phyloP scores from a whole-genome alignment of 2,797 vertebrate genomes.

The Lithobates pipiens region DNA sequence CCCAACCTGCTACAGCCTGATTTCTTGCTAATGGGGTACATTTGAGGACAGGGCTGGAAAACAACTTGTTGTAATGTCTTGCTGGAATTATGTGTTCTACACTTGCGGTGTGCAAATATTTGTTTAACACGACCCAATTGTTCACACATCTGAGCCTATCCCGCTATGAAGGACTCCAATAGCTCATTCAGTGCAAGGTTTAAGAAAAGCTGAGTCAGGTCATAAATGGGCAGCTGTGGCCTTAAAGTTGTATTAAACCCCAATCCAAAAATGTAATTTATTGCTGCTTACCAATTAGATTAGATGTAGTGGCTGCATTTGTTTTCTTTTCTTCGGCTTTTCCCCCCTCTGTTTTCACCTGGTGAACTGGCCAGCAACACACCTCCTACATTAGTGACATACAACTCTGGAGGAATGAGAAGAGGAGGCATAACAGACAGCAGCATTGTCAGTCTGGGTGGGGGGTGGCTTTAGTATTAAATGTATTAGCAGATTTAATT shows the following conservation, averaged over 20 bases:
- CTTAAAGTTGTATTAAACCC: background rate
- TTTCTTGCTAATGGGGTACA: background rate
- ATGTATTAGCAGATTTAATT: no score
- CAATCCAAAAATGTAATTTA: no score
- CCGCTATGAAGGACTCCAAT: background rate
- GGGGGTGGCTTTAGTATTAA: no score
- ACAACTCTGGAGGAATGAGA: no score
- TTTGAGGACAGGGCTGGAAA: constrained; percentile 13
- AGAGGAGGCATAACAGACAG: no score
- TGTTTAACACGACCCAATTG: constrained; percentile 7
- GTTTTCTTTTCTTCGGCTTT: no score
- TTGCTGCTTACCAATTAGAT: no score
- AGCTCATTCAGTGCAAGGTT: background rate
- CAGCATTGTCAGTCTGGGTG: no score
- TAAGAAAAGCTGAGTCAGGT: background rate
- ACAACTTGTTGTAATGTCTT: background rate
- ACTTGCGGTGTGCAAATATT: constrained; percentile 9
- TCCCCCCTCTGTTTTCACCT: no score
- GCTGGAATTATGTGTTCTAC: background rate
- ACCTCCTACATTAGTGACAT: no score
- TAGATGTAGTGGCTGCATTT: no score
- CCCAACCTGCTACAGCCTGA: constrained; percentile 8
- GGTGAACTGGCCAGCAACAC: no score
- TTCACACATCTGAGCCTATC: background rate
- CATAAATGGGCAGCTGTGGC: background rate